These are phyloP conservation scores for Rhabdomys dilectus DNA, from an alignment of 2,113 vertebrate genomes.

Conservation along the genomic window DNA sequence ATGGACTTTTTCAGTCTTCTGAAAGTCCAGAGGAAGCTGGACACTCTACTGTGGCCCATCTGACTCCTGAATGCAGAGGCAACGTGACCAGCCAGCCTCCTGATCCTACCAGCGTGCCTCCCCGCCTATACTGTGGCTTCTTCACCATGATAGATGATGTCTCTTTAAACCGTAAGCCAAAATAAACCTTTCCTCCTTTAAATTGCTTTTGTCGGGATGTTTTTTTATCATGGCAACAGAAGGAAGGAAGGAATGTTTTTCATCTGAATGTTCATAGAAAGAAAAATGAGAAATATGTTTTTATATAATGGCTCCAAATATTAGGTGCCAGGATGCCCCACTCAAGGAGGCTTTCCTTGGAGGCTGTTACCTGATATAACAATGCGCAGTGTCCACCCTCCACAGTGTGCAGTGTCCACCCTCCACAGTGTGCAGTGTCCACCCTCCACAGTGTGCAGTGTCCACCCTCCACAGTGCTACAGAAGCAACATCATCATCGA, in stretches of 20 bases:
- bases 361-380: background rate
- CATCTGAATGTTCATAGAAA: constrained; percentile 17
- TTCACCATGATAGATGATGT: background rate
- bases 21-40: background rate
- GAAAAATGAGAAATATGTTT: background rate
- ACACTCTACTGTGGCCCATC: background rate
- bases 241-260: background rate
- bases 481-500: background rate
- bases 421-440: no score
- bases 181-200: background rate
- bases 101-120: no score
- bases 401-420: no score
- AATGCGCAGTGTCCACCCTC: background rate
- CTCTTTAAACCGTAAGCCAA: background rate
- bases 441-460: background rate
- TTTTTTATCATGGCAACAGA: background rate
- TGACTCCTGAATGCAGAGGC: background rate
- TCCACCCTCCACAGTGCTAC: background rate
- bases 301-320: background rate
- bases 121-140: background rate
- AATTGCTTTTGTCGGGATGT: background rate
- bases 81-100: background rate
- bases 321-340: background rate
- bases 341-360: background rate
- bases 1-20: background rate